Base-by-base conservation (phyloP, 2,113 vertebrate species). In the Danionella cerebrum region DNA sequence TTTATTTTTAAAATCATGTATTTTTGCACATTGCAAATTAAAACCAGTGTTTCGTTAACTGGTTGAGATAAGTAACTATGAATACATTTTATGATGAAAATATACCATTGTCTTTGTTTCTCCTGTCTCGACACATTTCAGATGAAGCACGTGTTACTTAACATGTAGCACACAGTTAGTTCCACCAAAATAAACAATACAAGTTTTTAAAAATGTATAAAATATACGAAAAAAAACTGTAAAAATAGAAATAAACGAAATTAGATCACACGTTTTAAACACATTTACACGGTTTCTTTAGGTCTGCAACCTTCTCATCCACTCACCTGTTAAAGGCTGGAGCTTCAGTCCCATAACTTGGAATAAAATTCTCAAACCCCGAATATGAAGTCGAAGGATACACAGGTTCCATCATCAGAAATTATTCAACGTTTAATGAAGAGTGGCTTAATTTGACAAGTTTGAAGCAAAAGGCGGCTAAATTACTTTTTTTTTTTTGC, bases 241-340 rank as follows among this genome's bases (percentile, higher is more conserved):
- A 6, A 2, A 5, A 33, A 33, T 33, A 6, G 1, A 36, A 6
- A 33, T 33, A 64, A 4, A 6, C 12, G 7, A 48, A 6, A 1
- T 35, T 4, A 48, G 36, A 29, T 22, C 31, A 35, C 24, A 12
- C 12, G 18, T 39, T 62, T 54, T 44, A 25, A 21, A 54, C 6
- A 36, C 50, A 4, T 22, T 5, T 36, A 19, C 14, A 36, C 6
- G 36, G 7, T 31, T 38, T 6, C 2, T 45, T 19, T 9, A 29
- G 39, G 6, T 52, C 31, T 66, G 42, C 24, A n/a, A 70, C 18
- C 64, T 57, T 22, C 7, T 36, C 44, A 78, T 76, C 67, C 57
- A 78, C 76, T 73, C 74, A n/a, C 73, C 16, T 22, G 31, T 58
- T 36, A 33, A 39, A 27, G 35, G 11, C 45, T n/a, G 38, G 21